These are phyloP conservation scores for Gallinago media DNA, from an alignment of 2,113 vertebrate species.

Conservation along the genomic window DNA sequence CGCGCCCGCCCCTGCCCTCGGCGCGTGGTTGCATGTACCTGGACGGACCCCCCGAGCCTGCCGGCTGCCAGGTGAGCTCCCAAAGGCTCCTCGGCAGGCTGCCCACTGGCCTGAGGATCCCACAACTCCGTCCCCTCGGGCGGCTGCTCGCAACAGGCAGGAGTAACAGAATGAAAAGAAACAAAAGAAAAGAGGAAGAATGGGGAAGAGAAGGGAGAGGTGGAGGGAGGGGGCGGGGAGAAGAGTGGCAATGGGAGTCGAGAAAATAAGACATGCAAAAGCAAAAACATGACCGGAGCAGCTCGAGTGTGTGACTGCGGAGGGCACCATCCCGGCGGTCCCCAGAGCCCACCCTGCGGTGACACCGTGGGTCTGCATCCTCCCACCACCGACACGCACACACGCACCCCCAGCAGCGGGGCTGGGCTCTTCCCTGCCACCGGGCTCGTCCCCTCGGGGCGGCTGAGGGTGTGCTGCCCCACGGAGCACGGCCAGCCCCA, in stretches of 20 bases:
- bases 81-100: slow-evolving; percentile 89
- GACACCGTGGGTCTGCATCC: background rate
- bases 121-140: slow-evolving; percentile 87
- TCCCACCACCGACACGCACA: background rate
- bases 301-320: background rate
- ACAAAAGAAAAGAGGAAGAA: slow-evolving; percentile 58
- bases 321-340: background rate
- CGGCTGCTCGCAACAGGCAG: slow-evolving; percentile 75
- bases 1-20: background rate
- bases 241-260: slow-evolving; percentile 69
- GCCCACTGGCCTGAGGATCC: slow-evolving; percentile 86
- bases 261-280: slow-evolving; percentile 79
- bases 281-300: slow-evolving; percentile 55
- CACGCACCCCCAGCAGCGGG: rapidly evolving
- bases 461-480: rapidly evolving
- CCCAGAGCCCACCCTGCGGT: rapidly evolving
- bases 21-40: slow-evolving; percentile 79
- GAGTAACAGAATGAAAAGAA: slow-evolving; percentile 66
- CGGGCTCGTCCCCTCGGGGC: background rate
- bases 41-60: slow-evolving; percentile 90
- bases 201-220: slow-evolving; percentile 43
- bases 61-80: slow-evolving; percentile 89
- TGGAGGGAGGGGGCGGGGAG: background rate
- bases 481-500: background rate
- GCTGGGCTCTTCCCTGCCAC: background rate